Base-by-base conservation (phyloP, 2,797 vertebrate genomes). In the Poeciliopsis turneri region DNA sequence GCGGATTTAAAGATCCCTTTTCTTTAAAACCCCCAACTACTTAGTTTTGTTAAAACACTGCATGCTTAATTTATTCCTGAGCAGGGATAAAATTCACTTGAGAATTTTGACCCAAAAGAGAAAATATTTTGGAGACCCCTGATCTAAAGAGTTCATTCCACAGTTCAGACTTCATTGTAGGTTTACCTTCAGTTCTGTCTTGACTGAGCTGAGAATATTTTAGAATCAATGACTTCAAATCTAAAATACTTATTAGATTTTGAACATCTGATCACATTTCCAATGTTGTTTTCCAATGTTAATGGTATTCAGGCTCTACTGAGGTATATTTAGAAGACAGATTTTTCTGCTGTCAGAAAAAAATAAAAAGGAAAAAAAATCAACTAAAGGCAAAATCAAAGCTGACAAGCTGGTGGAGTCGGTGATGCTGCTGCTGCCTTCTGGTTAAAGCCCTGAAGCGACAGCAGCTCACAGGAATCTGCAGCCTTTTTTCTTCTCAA, bases 391-490 rank as follows among this genome's bases (percentile, higher is more conserved):
- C 85, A 83, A 33, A 85, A 79, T 86, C 77, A 82, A 64, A 75
- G 85, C 77, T 80, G 81, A 69, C 68, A 77, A 47, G 59, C 30
- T 33, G 61, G 16, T 20, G 20, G 18, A 39, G 18, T 23, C 2
- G 76, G 76, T 6, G 46, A 45, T 51, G 73, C 70, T 68, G 78
- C 77, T 80, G 79, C 71, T 86, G 75, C 84, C 84, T 84, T 80
- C 5, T 33, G 81, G 83, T 55, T 64, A 76, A 69, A 55, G 49
- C 78, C 80, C 46, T 71, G 33, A 85, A 73, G 74, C 51, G 72
- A 55, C 76, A 82, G 85, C 82, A 80, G 77, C 41, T 80, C 84
- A 82, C 76, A 73, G 68, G 87, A 90, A 85, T 91, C 61, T 77
- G 39, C 9, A 23, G 33, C 1, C 9, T 23, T 20, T 61, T 36